Conservation (phyloP, 2,797 vertebrate species). For the Sebastes oblongus region DNA sequence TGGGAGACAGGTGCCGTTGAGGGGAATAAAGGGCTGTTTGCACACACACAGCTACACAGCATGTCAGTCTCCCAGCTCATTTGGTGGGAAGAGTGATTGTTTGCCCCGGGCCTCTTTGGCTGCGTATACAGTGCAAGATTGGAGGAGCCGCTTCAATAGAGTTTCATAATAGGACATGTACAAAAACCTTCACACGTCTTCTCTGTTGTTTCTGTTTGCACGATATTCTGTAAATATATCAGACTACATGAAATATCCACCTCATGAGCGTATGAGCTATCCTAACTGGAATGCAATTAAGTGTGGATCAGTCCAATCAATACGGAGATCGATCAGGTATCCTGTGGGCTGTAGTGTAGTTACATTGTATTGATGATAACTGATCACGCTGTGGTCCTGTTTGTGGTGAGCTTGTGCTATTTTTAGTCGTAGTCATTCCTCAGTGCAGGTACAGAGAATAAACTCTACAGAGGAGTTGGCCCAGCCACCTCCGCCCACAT, state of each 20-base stretch:
- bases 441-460: slow-evolving; percentile 60
- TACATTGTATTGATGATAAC: slow-evolving; percentile 42
- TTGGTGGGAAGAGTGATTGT: slow-evolving; percentile 43
- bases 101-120: slow-evolving; percentile 48
- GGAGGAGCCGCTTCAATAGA: neutral
- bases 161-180: neutral
- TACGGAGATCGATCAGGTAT: slow-evolving; percentile 36
- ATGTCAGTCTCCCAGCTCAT: slow-evolving; percentile 48
- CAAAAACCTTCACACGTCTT: neutral
- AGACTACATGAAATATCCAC: neutral
- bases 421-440: slow-evolving; percentile 65
- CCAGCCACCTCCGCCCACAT: slow-evolving; percentile 49
- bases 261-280: neutral
- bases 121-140: slow-evolving; percentile 7
- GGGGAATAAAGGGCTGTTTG: slow-evolving; percentile 66
- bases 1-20: slow-evolving; percentile 61
- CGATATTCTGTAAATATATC: neutral
- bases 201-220: neutral
- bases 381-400: slow-evolving; percentile 33
- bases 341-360: slow-evolving; percentile 15
- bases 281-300: slow-evolving; percentile 39
- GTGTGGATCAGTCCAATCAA: slow-evolving; percentile 32
- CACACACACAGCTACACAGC: slow-evolving; percentile 44
- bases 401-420: slow-evolving; percentile 57
- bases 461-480: slow-evolving; percentile 57